These are phyloP conservation scores for Labeo rohita DNA, from an alignment of 2,113 vertebrate genomes.

Conservation along the genomic window DNA sequence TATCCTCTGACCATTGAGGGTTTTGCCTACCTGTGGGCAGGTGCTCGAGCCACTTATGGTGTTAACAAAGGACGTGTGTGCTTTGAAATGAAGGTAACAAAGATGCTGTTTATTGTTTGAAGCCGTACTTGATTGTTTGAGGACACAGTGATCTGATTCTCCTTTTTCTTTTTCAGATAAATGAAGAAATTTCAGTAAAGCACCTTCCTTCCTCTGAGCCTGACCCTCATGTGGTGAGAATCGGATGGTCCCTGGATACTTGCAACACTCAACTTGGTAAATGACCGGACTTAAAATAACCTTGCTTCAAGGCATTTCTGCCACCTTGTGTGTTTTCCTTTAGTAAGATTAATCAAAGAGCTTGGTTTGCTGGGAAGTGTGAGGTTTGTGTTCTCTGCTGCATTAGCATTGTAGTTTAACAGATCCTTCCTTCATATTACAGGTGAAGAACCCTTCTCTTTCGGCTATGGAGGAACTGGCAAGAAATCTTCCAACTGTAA, in stretches of 20 bases:
- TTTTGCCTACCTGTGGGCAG: slow-evolving; percentile 85
- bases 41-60: slow-evolving; percentile 82
- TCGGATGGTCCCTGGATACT: slow-evolving; percentile 85
- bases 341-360: not conserved
- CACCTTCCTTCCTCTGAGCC: slow-evolving; percentile 82
- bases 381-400: not conserved
- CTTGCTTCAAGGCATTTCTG: not conserved
- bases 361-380: not conserved
- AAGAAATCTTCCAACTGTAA: slow-evolving; percentile 81
- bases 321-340: not conserved
- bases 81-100: slow-evolving; percentile 82
- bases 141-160: not conserved
- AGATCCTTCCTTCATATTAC: not conserved
- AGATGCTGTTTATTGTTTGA: not conserved
- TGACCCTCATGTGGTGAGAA: slow-evolving; percentile 82
- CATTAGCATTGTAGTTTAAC: not conserved
- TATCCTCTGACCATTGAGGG: slow-evolving; percentile 85
- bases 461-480: slow-evolving; percentile 82
- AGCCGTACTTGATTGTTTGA: not conserved
- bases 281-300: slow-evolving; percentile 37
- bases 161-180: slow-evolving; percentile 70
- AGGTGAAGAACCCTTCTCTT: slow-evolving; percentile 84
- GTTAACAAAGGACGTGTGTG: slow-evolving; percentile 79
- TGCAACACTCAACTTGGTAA: slow-evolving; percentile 84
- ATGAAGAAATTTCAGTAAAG: slow-evolving; percentile 84